Percentiles rank a stretch among this genome's conserved stretches.
phyloP scores from a whole-genome alignment of 1,140 invertebrate species.

The Amphibalanus amphitrite region DNA sequence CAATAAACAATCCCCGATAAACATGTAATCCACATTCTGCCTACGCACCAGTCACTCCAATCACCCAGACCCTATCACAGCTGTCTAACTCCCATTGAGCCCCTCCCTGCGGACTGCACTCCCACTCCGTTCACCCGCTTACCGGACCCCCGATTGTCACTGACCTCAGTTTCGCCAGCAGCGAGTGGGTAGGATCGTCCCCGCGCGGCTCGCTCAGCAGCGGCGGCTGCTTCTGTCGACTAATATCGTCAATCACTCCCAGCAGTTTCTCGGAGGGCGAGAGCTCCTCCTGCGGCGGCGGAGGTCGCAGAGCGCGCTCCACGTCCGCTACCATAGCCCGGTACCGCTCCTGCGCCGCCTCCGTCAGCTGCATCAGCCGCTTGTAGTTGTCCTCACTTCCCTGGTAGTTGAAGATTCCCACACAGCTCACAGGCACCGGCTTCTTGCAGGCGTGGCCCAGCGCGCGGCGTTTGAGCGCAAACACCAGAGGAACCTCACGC shows the following conservation, averaged over 20 bases:
- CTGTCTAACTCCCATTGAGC: too few relatives aligned
- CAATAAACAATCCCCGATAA: too few relatives aligned
- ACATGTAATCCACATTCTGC: too few relatives aligned
- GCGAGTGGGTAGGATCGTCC: background rate
- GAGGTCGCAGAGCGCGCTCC: background rate
- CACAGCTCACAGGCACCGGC: slow-evolving; percentile 34
- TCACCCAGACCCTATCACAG: too few relatives aligned
- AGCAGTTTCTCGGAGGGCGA: background rate
- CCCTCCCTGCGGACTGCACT: too few relatives aligned
- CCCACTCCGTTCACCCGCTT: background rate
- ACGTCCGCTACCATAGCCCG: slow-evolving; percentile 7
- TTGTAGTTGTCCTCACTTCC: slow-evolving; percentile 27
- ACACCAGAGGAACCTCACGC: slow-evolving; percentile 33
- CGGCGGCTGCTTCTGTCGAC: background rate
- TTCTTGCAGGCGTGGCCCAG: slow-evolving; percentile 36
- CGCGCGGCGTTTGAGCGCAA: slow-evolving; percentile 31
- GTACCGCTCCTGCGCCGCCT: slow-evolving; percentile 13
- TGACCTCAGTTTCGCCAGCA: background rate
- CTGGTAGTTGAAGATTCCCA: slow-evolving; percentile 38
- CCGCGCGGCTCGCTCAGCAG: too few relatives aligned
- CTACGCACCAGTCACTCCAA: too few relatives aligned
- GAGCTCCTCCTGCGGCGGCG: background rate
- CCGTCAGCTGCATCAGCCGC: slow-evolving; percentile 11
- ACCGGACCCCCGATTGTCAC: background rate
- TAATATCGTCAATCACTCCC: background rate